These are phyloP conservation scores for Octodonta nipae DNA, from an alignment of 2,888 invertebrate genomes.

Conservation along the genomic window DNA sequence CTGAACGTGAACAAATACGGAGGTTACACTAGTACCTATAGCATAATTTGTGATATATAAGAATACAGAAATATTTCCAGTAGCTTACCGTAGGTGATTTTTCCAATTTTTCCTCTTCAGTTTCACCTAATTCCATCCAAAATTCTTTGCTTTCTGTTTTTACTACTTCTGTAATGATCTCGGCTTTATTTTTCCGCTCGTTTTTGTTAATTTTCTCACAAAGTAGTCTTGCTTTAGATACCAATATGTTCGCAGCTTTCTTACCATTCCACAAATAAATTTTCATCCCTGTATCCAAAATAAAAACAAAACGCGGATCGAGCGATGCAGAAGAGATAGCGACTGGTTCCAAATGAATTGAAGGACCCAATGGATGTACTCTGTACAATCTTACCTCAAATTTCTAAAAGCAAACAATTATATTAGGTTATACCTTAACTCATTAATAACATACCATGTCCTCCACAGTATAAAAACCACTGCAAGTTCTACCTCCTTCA, in stretches of 20 bases:
- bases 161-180: slow-evolving; percentile 71
- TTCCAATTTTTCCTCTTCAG: slow-evolving; percentile 39
- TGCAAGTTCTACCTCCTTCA: slow-evolving; percentile 92
- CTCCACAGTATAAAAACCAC: slow-evolving; percentile 94
- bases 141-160: slow-evolving; percentile 75
- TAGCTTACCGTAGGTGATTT: slow-evolving; percentile 37
- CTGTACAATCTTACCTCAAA: slow-evolving; percentile 75
- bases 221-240: slow-evolving; percentile 78
- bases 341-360: slow-evolving; percentile 83
- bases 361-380: slow-evolving; percentile 75
- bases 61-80: no score
- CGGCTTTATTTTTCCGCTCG: slow-evolving; percentile 89
- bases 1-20: no score
- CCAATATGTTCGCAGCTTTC: slow-evolving; percentile 73
- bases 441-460: slow-evolving; percentile 49
- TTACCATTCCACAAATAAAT: slow-evolving; percentile 88
- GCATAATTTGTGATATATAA: no score
- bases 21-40: no score
- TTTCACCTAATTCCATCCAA: slow-evolving; percentile 58
- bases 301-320: slow-evolving; percentile 83
- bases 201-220: slow-evolving; percentile 98
- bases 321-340: slow-evolving; percentile 55
- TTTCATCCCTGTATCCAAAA: slow-evolving; percentile 73
- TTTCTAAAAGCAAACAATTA: slow-evolving; percentile 48
- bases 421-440: background rate